Percentiles rank a stretch among this genome's conserved stretches.
These are phyloP conservation scores for Capitulum mitella DNA, from an alignment of 2,888 invertebrate species.

Conservation along the genomic window DNA sequence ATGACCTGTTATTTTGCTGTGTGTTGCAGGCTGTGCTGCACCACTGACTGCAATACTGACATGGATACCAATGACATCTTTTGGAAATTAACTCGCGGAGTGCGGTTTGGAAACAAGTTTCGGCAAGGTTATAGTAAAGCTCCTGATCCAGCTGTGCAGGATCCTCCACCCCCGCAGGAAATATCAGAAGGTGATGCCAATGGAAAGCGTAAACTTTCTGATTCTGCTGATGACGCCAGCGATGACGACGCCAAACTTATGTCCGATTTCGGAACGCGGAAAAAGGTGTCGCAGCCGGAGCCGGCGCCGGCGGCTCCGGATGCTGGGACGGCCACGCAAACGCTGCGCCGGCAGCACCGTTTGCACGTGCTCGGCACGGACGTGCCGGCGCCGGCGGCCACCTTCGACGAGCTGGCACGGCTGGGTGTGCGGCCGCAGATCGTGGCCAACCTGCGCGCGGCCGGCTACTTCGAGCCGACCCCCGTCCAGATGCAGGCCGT, in stretches of 20 bases:
- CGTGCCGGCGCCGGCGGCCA: conserved; percentile 64
- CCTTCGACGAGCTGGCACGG: conserved; percentile 58
- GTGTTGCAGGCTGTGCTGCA: neutral
- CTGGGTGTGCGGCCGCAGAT: conserved; percentile 56
- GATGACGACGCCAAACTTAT: neutral
- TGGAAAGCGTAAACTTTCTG: neutral
- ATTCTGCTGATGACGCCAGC: neutral
- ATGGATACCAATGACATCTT: conserved; percentile 30
- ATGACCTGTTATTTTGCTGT: too few relatives aligned
- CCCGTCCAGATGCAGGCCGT: conserved; percentile 89
- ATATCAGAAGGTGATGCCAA: neutral
- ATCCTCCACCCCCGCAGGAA: neutral
- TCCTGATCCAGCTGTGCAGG: neutral
- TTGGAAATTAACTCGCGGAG: conserved; percentile 31
- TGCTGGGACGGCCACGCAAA: conserved; percentile 45
- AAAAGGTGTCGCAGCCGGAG: neutral
- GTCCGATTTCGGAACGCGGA: neutral
- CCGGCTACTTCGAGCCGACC: conserved; percentile 69
- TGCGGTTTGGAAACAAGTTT: conserved; percentile 28
- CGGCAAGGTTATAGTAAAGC: neutral
- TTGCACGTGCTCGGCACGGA: conserved; percentile 72
- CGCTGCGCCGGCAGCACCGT: conserved; percentile 63
- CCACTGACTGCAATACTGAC: neutral
- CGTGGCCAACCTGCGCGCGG: conserved; percentile 59
- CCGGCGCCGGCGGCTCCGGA: neutral